phyloP scores from a whole-genome alignment of 2,888 invertebrate genomes.

The Anaspis maculata region DNA sequence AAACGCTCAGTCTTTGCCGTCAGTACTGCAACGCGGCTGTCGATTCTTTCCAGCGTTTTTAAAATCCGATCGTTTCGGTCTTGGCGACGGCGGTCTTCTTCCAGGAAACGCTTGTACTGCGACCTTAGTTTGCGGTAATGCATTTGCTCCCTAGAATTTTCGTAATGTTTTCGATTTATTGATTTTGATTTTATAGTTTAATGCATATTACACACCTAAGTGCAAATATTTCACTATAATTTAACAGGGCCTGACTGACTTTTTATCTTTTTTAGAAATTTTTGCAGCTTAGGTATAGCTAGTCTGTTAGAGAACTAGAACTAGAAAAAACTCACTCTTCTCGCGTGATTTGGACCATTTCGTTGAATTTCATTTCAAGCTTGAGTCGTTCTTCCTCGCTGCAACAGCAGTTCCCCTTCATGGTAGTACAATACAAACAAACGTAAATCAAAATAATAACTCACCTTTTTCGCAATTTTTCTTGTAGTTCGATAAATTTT shows the following conservation, averaged over 20 bases:
- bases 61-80: constrained; percentile 52
- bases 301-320: too few species aligned
- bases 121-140: constrained; percentile 38
- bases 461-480: constrained; percentile 39
- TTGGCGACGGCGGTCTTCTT: constrained; percentile 50
- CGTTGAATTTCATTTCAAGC: constrained; percentile 48
- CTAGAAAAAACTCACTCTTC: constrained; percentile 48
- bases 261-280: too few species aligned
- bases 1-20: constrained; percentile 53
- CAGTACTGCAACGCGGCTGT: constrained; percentile 48
- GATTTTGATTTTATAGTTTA: too few species aligned
- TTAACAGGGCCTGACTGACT: too few species aligned
- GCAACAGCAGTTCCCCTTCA: constrained; percentile 19
- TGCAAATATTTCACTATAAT: too few species aligned
- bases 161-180: constrained; percentile 1
- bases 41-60: constrained; percentile 50
- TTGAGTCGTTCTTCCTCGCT: constrained; percentile 49
- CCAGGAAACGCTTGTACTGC: constrained; percentile 47
- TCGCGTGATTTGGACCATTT: constrained; percentile 44
- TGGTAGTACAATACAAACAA: constrained; percentile 27
- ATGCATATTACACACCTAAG: too few species aligned
- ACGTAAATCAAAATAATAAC: constrained; percentile 12
- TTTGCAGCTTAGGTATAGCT: too few species aligned
- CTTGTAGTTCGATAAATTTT: constrained; percentile 38
- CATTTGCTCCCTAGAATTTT: constrained; percentile 31